Conservation (phyloP, 1,140 invertebrate genomes). For the Daktulosphaira vitifoliae region DNA sequence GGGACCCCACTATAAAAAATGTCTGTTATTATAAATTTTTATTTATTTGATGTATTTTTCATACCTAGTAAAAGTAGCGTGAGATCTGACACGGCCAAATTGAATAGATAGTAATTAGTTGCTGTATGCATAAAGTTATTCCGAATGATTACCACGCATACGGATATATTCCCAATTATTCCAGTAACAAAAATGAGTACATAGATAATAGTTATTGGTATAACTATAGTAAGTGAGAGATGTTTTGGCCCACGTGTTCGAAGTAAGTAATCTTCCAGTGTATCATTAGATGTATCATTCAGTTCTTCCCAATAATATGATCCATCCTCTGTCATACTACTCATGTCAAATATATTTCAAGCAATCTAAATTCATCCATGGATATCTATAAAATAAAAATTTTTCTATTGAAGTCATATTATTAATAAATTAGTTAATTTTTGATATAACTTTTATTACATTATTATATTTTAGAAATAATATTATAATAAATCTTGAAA, state of each 20-base stretch:
- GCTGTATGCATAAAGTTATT: slow-evolving; percentile 75
- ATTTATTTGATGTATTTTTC: too few species aligned
- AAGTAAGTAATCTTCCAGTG: slow-evolving; percentile 42
- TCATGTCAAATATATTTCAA: slow-evolving; percentile 11
- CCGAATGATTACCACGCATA: slow-evolving; percentile 78
- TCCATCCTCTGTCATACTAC: background rate
- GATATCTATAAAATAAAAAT: background rate
- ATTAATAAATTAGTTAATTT: too few species aligned
- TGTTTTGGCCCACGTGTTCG: slow-evolving; percentile 45
- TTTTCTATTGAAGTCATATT: too few species aligned
- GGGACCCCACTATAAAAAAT: too few species aligned
- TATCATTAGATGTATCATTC: slow-evolving; percentile 11
- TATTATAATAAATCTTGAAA: too few species aligned
- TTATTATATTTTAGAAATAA: too few species aligned
- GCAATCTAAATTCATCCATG: background rate
- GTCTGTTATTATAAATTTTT: too few species aligned
- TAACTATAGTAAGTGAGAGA: slow-evolving; percentile 44
- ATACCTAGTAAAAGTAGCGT: slow-evolving; percentile 64
- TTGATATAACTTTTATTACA: too few species aligned
- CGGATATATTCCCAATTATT: slow-evolving; percentile 75
- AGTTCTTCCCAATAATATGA: background rate
- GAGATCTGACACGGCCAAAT: slow-evolving; percentile 66
- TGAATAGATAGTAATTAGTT: slow-evolving; percentile 91
- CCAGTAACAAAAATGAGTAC: slow-evolving; percentile 73
- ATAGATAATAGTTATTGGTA: slow-evolving; percentile 65